Conservation (phyloP, 2,113 vertebrate genomes). For the Mus spicilegus region DNA sequence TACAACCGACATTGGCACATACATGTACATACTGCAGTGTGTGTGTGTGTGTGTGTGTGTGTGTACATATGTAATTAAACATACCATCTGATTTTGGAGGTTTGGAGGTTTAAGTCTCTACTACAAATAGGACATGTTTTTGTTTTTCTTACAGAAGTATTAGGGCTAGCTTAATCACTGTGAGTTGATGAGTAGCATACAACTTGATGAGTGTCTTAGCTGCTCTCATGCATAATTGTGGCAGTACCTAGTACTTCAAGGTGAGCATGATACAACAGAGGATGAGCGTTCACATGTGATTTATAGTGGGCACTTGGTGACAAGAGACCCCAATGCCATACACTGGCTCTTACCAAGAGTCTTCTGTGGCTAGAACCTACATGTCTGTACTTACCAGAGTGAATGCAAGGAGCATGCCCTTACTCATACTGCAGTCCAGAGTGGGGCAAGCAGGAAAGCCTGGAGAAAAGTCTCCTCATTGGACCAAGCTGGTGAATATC, state of each 20-base stretch:
- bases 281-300: not conserved
- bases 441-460: not conserved
- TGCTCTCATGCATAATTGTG: not conserved
- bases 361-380: not conserved
- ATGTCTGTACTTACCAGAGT: not conserved
- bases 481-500: fast-evolving
- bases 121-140: not conserved
- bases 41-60: too few species aligned
- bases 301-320: fast-evolving
- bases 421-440: fast-evolving
- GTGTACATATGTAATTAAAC: not conserved
- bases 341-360: not conserved
- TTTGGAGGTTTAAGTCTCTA: not conserved
- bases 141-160: not conserved
- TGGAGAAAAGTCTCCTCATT: too few species aligned
- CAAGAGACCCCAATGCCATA: not conserved
- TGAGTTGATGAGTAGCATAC: not conserved
- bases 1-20: not conserved
- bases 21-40: not conserved
- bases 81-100: not conserved
- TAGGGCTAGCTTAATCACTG: not conserved
- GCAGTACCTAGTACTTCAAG: not conserved
- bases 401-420: not conserved
- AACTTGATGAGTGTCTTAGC: not conserved
- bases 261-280: not conserved